Evolutionary conservation across 1,140 invertebrate genomes (phyloP).

Genomic region (Brachionus calyciflorus): DNA sequence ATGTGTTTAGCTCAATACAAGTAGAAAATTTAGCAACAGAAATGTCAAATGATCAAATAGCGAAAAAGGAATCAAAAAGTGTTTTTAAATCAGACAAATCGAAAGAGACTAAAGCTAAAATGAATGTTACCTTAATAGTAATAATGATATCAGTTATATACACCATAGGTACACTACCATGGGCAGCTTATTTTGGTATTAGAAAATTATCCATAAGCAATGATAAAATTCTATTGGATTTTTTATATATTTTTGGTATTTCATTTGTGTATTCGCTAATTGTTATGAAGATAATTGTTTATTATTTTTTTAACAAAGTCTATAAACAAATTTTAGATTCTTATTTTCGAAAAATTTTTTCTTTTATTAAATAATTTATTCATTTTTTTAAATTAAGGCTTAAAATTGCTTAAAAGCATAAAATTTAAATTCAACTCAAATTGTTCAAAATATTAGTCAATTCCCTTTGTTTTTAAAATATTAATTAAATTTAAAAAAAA

Average conservation of each 20-base stretch:
- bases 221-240: background rate
- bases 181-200: constrained; percentile 10
- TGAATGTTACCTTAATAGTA: background rate
- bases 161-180: constrained; percentile 4
- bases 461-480: too few species aligned
- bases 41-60: too few species aligned
- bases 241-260: background rate
- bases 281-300: background rate
- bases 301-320: constrained; percentile 1
- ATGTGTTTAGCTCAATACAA: too few species aligned
- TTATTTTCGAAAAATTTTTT: background rate
- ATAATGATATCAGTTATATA: background rate
- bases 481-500: too few species aligned
- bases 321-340: background rate
- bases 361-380: too few species aligned
- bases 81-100: background rate
- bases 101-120: background rate
- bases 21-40: too few species aligned
- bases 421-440: too few species aligned
- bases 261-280: constrained; percentile 23
- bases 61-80: too few species aligned
- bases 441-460: too few species aligned
- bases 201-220: background rate
- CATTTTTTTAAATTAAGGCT: too few species aligned
- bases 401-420: too few species aligned